A percentile compares a stretch with the other conserved stretches of the same genome.
Conservation (phyloP, 2,888 invertebrate species). For the Drosophila acutilabella region DNA sequence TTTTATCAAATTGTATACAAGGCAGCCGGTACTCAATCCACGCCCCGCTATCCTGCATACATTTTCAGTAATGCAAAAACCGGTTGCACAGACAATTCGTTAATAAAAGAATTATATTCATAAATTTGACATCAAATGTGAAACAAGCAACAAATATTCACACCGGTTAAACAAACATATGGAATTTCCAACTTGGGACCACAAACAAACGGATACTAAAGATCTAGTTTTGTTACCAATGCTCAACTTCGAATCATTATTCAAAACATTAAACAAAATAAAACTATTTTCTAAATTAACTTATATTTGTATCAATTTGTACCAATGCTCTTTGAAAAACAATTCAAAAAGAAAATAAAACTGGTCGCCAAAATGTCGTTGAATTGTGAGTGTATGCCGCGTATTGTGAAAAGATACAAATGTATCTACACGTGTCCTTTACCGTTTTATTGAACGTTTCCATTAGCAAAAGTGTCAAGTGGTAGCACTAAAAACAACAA, state of each 20-base stretch:
- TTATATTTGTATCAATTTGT: conserved; percentile 13
- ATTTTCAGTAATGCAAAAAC: conserved; percentile 37
- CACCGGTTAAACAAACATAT: conserved; percentile 12
- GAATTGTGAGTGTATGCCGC: conserved; percentile 45
- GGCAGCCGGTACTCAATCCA: conserved; percentile 29
- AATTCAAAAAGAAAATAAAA: conserved; percentile 32
- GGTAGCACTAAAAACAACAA: conserved; percentile 18
- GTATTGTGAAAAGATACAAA: conserved; percentile 57
- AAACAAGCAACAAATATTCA: conserved; percentile 24
- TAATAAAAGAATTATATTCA: conserved; percentile 50
- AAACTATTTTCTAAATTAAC: conserved; percentile 26
- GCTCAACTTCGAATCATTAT: conserved; percentile 38
- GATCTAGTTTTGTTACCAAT: conserved; percentile 36
- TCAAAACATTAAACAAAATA: conserved; percentile 47
- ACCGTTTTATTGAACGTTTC: conserved; percentile 51
- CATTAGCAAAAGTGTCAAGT: conserved; percentile 61
- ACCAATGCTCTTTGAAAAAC: conserved; percentile 36
- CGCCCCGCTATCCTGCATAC: background rate
- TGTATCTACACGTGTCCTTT: conserved; percentile 57
- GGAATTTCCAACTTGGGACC: conserved; percentile 24
- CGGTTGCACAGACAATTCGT: conserved; percentile 59
- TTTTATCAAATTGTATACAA: conserved; percentile 21
- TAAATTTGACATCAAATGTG: conserved; percentile 41
- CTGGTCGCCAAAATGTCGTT: conserved; percentile 54
- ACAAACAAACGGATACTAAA: conserved; percentile 10